phyloP scores from a whole-genome alignment of 2,113 vertebrate species.

The Alaudala cheleensis region DNA sequence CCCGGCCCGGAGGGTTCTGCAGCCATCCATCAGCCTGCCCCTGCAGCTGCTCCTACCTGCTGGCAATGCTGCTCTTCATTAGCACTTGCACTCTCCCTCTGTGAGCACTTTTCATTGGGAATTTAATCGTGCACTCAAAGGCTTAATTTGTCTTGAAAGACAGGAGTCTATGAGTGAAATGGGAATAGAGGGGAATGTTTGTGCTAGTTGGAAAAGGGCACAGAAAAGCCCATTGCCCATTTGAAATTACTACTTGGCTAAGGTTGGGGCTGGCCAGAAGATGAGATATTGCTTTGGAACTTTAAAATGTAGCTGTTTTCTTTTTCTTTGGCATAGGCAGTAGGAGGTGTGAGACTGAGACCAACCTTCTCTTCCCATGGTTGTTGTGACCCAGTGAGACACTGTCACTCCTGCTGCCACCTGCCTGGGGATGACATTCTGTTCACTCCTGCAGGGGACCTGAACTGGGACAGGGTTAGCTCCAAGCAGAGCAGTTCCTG shows the following conservation, averaged over 20 bases:
- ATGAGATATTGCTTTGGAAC: background rate
- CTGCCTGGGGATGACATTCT: background rate
- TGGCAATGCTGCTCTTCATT: background rate
- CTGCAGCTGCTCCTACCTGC: background rate
- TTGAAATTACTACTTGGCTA: background rate
- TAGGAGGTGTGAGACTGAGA: background rate
- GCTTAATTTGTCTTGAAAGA: background rate
- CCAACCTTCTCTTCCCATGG: background rate
- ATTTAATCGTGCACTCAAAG: background rate
- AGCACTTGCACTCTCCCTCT: background rate
- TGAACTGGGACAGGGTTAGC: accelerated
- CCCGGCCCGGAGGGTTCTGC: background rate
- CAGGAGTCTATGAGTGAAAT: background rate
- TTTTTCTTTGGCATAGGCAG: background rate
- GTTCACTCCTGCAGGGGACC: background rate
- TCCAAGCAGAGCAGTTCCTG: background rate
- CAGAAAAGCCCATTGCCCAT: background rate
- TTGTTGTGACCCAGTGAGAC: accelerated
- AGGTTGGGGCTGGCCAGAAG: background rate
- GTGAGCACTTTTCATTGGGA: background rate
- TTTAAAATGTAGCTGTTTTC: background rate
- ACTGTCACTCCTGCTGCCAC: background rate
- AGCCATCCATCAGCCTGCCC: accelerated
- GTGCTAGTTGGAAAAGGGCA: background rate
- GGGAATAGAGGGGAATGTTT: background rate